phyloP scores from a whole-genome alignment of 2,888 invertebrate species.

The Drosophila anomelani region DNA sequence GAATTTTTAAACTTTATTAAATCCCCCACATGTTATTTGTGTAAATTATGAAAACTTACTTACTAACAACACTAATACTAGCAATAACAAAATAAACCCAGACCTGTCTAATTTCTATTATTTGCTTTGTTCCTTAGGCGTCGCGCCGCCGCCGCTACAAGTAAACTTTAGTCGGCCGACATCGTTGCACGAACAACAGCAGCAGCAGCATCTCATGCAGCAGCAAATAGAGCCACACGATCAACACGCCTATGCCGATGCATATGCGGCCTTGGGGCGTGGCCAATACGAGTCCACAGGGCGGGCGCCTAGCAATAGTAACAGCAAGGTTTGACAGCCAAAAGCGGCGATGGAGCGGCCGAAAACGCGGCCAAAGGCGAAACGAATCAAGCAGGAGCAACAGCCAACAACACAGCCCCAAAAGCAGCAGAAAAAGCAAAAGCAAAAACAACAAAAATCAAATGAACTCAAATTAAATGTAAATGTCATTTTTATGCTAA shows the following conservation, averaged over 20 bases:
- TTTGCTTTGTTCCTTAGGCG: conserved; percentile 70
- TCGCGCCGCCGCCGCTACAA: conserved; percentile 84
- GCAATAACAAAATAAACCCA: background rate
- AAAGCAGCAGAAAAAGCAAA: conserved; percentile 63
- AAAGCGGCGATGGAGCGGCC: conserved; percentile 64
- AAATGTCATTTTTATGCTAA: conserved; percentile 84
- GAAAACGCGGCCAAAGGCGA: conserved; percentile 72
- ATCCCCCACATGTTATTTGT: background rate
- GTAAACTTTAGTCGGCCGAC: conserved; percentile 85
- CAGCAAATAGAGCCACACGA: conserved; percentile 63
- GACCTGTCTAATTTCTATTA: background rate
- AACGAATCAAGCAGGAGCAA: conserved; percentile 62
- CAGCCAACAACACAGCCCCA: conserved; percentile 60
- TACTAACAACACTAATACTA: conserved; percentile 23
- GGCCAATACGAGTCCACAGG: conserved; percentile 83
- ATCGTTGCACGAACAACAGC: conserved; percentile 81
- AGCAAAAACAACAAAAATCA: conserved; percentile 79
- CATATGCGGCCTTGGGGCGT: conserved; percentile 84
- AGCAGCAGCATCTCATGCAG: conserved; percentile 45
- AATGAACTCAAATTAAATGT: conserved; percentile 84
- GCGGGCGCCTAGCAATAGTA: conserved; percentile 75
- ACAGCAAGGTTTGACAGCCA: conserved; percentile 77
- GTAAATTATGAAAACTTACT: conserved; percentile 6
- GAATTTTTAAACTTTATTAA: background rate
- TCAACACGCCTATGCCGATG: conserved; percentile 82